Percentiles rank a stretch among this genome's conserved stretches.
Conservation (phyloP, 2,888 invertebrate genomes). For the Plebejus argus region DNA sequence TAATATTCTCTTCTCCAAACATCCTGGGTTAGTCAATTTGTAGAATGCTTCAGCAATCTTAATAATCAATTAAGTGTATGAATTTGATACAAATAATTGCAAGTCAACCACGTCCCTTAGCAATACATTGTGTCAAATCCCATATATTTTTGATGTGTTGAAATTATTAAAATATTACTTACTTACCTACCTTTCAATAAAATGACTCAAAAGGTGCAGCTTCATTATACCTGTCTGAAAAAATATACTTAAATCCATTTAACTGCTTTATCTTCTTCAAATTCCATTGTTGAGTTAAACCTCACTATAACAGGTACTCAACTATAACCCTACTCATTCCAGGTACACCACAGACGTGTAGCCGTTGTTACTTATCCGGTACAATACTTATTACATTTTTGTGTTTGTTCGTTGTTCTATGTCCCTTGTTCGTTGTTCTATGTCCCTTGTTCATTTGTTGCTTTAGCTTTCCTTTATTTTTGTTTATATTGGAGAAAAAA, state of each 20-base stretch:
- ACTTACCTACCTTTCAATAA: too few relatives aligned
- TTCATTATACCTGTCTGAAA: neutral
- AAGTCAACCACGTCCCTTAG: too few relatives aligned
- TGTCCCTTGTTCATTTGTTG: slow-evolving; percentile 37
- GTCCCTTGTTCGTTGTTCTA: slow-evolving; percentile 41
- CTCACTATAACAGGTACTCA: slow-evolving; percentile 35
- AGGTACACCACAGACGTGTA: slow-evolving; percentile 71
- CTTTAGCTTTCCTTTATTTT: neutral
- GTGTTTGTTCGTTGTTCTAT: slow-evolving; percentile 39
- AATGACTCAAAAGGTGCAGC: neutral
- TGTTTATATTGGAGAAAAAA: neutral
- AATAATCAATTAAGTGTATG: too few relatives aligned
- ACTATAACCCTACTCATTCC: slow-evolving; percentile 47
- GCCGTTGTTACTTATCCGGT: slow-evolving; percentile 41
- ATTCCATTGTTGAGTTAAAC: slow-evolving; percentile 31
- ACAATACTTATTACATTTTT: neutral
- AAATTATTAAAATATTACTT: too few relatives aligned
- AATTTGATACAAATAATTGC: too few relatives aligned
- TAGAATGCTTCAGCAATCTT: too few relatives aligned
- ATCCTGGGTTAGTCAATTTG: too few relatives aligned
- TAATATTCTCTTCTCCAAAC: too few relatives aligned
- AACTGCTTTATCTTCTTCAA: neutral
- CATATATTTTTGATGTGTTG: too few relatives aligned
- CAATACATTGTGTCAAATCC: too few relatives aligned
- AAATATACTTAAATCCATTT: neutral